A percentile compares a stretch with the other conserved stretches of the same genome.
Conservation (phyloP, 1,140 invertebrate genomes). For the Aradophagus sp. region DNA sequence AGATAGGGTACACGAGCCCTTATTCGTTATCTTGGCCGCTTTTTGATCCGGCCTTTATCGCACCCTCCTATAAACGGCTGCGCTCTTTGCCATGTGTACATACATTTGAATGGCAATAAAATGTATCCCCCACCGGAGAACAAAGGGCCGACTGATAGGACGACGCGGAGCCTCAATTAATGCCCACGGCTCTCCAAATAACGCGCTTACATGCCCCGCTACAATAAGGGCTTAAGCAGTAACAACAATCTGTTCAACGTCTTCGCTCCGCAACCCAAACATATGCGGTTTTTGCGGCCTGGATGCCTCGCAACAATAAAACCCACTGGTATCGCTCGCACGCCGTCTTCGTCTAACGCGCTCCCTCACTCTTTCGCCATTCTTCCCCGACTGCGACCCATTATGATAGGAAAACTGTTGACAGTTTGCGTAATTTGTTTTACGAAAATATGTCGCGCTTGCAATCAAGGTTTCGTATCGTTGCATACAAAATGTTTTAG, state of each 20-base stretch:
- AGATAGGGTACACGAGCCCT: conserved; percentile 49
- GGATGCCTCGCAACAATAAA: conserved; percentile 38
- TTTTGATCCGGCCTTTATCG: conserved; percentile 57
- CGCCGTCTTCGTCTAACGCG: too few species aligned
- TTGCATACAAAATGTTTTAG: too few species aligned
- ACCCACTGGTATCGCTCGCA: conserved; percentile 1
- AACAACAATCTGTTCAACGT: conserved; percentile 49
- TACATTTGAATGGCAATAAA: conserved; percentile 54
- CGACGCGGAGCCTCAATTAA: conserved; percentile 52
- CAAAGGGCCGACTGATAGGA: conserved; percentile 54
- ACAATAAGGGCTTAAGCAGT: conserved; percentile 48
- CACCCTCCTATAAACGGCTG: conserved; percentile 48
- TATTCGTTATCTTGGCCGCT: conserved; percentile 51
- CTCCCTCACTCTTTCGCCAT: too few species aligned
- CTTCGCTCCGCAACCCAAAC: conserved; percentile 36
- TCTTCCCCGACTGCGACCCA: too few species aligned
- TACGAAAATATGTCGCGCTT: too few species aligned
- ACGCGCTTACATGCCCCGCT: conserved; percentile 46
- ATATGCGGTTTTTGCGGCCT: conserved; percentile 46
- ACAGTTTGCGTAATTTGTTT: too few species aligned
- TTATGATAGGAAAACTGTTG: too few species aligned
- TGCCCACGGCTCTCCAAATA: conserved; percentile 44
- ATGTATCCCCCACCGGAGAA: conserved; percentile 52
- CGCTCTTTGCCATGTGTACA: conserved; percentile 47
- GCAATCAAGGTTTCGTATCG: too few species aligned